A percentile compares a stretch with the other conserved stretches of the same genome.
Evolutionary conservation across 2,797 vertebrate genomes (phyloP).

Genomic region (Coregonus suidteri): DNA sequence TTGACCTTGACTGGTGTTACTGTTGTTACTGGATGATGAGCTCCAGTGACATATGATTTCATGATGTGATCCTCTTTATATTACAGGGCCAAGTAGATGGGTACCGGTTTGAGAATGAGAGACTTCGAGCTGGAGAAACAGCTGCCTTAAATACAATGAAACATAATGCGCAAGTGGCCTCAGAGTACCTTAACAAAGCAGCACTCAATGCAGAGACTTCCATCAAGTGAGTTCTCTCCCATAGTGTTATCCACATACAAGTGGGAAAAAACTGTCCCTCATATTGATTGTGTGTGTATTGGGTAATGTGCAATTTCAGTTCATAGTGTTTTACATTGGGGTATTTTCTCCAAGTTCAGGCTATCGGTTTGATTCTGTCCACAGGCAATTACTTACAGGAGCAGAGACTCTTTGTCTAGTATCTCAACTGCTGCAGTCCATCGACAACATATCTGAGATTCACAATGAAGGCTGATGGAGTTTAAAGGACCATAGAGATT

Average conservation of each 20-base stretch:
- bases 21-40: not conserved
- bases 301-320: not conserved
- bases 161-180: slow-evolving; percentile 80
- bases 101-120: slow-evolving; percentile 71
- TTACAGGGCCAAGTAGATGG: slow-evolving; percentile 73
- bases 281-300: not conserved
- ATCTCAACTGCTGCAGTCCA: slow-evolving; percentile 84
- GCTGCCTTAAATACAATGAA: slow-evolving; percentile 75
- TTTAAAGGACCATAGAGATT: not conserved
- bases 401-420: slow-evolving; percentile 76
- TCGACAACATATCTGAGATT: slow-evolving; percentile 76
- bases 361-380: not conserved
- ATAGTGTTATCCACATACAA: not conserved
- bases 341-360: not conserved
- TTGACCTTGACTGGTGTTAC: not conserved
- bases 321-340: not conserved
- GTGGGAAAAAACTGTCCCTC: not conserved
- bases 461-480: slow-evolving; percentile 10
- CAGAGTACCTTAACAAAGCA: slow-evolving; percentile 79
- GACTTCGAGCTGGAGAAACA: slow-evolving; percentile 72
- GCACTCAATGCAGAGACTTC: slow-evolving; percentile 76
- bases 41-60: not conserved
- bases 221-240: slow-evolving; percentile 75
- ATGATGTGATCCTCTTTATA: not conserved
- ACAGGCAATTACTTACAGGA: slow-evolving; percentile 80